Evolutionary conservation across 1,140 invertebrate species (phyloP).

Genomic region (Bombyx mandarina): DNA sequence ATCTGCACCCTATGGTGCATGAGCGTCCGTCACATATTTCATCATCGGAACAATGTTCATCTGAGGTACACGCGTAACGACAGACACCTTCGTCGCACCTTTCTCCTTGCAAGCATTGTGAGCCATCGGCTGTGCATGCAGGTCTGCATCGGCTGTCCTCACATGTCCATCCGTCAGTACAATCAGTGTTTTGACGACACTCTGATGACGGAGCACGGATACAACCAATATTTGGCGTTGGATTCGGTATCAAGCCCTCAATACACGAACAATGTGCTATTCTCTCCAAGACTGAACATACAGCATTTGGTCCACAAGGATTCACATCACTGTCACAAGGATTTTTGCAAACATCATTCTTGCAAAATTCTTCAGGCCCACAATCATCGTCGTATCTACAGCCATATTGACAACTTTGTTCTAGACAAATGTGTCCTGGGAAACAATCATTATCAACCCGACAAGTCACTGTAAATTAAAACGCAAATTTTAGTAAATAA

Average conservation of each 20-base stretch:
- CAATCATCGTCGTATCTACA: conserved; percentile 91
- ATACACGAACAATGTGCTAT: conserved; percentile 86
- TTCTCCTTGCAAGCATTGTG: conserved; percentile 86
- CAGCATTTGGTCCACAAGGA: conserved; percentile 88
- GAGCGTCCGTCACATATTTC: conserved; percentile 87
- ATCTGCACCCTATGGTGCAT: conserved; percentile 85
- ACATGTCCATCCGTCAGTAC: conserved; percentile 78
- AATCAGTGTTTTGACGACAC: conserved; percentile 83
- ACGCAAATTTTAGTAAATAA: conserved; percentile 7
- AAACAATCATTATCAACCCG: conserved; percentile 92
- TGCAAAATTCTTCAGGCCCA: conserved; percentile 83
- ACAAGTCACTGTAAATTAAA: conserved; percentile 80
- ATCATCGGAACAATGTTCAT: conserved; percentile 82
- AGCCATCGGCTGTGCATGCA: conserved; percentile 81
- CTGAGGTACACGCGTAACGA: conserved; percentile 82
- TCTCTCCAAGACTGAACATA: conserved; percentile 85
- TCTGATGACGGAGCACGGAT: conserved; percentile 79
- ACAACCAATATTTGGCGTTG: conserved; percentile 86
- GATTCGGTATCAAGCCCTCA: conserved; percentile 85
- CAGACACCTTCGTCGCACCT: conserved; percentile 81
- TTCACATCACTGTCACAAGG: conserved; percentile 78
- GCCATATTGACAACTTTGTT: conserved; percentile 87
- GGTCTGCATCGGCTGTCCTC: conserved; percentile 80
- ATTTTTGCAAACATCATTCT: conserved; percentile 84
- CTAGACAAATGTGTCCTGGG: conserved; percentile 88